These are phyloP conservation scores for Neomorphus geoffroyi DNA, from an alignment of 2,797 vertebrate genomes.

Conservation along the genomic window DNA sequence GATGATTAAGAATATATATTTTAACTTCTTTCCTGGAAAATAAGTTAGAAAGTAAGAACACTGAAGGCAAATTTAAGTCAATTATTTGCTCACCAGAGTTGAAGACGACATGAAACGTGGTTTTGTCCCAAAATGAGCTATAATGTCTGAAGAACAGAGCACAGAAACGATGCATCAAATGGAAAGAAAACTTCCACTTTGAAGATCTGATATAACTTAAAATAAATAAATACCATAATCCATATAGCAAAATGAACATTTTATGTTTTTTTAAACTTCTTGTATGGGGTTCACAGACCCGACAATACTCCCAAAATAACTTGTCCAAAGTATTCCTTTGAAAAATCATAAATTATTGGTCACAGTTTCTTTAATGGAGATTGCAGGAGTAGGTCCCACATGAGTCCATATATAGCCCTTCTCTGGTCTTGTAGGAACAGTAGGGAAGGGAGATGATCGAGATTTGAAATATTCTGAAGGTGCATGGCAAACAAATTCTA, in stretches of 20 bases:
- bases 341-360: slow-evolving; percentile 80
- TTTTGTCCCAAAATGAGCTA: not conserved
- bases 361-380: slow-evolving; percentile 88
- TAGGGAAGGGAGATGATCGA: slow-evolving; percentile 92
- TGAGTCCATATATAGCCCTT: slow-evolving; percentile 98
- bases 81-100: not conserved
- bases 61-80: not conserved
- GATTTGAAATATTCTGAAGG: slow-evolving; percentile 99
- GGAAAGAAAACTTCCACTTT: not conserved
- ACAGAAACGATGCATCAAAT: not conserved
- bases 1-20: not conserved
- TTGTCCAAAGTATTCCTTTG: not conserved
- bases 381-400: slow-evolving; percentile 88
- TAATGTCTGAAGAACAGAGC: not conserved
- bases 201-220: not conserved
- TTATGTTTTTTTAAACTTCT: not conserved
- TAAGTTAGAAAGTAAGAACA: not conserved
- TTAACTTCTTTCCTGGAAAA: not conserved
- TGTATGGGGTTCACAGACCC: not conserved
- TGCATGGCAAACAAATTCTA: slow-evolving; percentile 98
- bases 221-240: slow-evolving; percentile 40
- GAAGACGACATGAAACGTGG: not conserved
- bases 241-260: not conserved
- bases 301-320: not conserved
- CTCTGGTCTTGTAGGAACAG: slow-evolving; percentile 90